Percentiles rank a stretch among this genome's conserved stretches.
Evolutionary conservation across 1,140 invertebrate species (phyloP).

Genomic region (Lepidurus apus): DNA sequence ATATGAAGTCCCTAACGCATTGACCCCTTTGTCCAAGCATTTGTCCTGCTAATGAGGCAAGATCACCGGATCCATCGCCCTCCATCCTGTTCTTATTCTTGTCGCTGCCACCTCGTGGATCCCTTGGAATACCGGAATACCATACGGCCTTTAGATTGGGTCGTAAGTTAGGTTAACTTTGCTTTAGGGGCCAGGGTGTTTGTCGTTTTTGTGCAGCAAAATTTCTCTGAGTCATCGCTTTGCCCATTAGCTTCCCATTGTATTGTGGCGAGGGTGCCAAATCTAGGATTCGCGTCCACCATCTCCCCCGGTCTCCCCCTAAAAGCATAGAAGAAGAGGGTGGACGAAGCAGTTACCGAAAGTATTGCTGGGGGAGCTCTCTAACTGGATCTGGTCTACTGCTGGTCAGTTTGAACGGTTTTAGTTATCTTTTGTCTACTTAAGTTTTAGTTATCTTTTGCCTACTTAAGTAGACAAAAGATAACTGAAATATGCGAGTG

Average conservation of each 20-base stretch:
- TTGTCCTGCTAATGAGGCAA: constrained; percentile 3
- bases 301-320: background rate
- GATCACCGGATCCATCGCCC: background rate
- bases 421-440: background rate
- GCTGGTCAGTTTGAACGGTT: background rate
- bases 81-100: background rate
- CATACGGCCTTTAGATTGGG: background rate
- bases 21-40: background rate
- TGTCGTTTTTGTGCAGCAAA: background rate
- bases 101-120: too few species aligned
- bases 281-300: background rate
- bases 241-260: constrained; percentile 7
- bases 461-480: too few species aligned
- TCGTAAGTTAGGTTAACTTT: constrained; percentile 16
- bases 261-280: constrained; percentile 7
- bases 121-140: too few species aligned
- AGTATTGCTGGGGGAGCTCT: background rate
- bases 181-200: background rate
- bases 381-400: background rate
- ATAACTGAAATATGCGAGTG: too few species aligned
- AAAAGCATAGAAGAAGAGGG: background rate
- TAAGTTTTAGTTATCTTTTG: too few species aligned
- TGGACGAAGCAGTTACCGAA: background rate
- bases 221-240: constrained; percentile 21
- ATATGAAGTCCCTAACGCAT: background rate